A percentile compares a stretch with the other conserved stretches of the same genome.
These are phyloP conservation scores for Artibeus lituratus DNA, from an alignment of 2,797 vertebrate genomes.

Conservation along the genomic window DNA sequence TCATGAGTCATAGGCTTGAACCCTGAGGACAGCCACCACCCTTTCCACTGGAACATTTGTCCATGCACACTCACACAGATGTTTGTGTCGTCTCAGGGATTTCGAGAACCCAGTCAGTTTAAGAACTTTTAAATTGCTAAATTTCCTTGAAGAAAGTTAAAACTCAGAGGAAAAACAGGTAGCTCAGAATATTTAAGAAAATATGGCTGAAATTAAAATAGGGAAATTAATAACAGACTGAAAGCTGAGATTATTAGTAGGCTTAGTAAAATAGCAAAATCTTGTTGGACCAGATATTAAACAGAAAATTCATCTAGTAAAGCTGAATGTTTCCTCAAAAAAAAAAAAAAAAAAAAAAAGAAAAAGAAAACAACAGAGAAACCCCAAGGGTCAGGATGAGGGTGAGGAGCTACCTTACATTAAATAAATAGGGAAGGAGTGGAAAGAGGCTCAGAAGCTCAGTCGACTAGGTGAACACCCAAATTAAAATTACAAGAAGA, in stretches of 20 bases:
- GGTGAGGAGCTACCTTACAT: background rate
- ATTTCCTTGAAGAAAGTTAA: constrained; percentile 30
- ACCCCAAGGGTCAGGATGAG: background rate
- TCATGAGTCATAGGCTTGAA: background rate
- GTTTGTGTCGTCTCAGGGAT: background rate
- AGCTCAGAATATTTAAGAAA: constrained; percentile 21
- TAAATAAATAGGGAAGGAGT: background rate
- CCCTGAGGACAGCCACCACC: background rate
- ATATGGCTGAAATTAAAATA: background rate
- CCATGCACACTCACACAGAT: background rate
- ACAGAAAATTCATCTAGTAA: constrained; percentile 41
- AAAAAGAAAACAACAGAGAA: background rate
- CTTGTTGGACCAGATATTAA: constrained; percentile 40
- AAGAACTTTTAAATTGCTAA: background rate
- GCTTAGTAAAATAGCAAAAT: constrained; percentile 52
- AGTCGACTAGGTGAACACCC: constrained; percentile 17
- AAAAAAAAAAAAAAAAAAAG: background rate
- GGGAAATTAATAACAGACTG: constrained; percentile 51
- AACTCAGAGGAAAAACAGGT: background rate
- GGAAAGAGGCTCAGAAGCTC: background rate
- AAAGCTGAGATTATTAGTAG: constrained; percentile 52
- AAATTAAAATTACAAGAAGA: constrained; percentile 56
- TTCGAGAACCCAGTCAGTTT: background rate
- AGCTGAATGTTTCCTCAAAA: constrained; percentile 23
- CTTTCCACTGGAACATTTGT: background rate